These are phyloP conservation scores for Sycophaga agraensis DNA, from an alignment of 1,140 invertebrate genomes.

Conservation along the genomic window DNA sequence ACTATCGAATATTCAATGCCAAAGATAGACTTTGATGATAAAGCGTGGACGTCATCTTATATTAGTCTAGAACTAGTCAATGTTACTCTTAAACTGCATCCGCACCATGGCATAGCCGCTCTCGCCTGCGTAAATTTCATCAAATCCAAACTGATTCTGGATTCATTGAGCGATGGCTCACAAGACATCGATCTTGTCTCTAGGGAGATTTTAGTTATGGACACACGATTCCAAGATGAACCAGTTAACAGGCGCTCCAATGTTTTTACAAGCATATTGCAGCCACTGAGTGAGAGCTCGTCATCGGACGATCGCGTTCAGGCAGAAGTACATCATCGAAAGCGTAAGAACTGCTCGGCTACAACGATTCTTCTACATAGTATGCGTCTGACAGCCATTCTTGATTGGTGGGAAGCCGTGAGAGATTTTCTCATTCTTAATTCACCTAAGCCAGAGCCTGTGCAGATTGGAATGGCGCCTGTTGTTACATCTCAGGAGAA, in stretches of 20 bases:
- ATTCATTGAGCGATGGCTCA: constrained; percentile 82
- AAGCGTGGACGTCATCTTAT: constrained; percentile 74
- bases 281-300: constrained; percentile 64
- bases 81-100: constrained; percentile 75
- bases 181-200: constrained; percentile 93
- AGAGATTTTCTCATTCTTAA: constrained; percentile 74
- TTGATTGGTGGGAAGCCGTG: constrained; percentile 90
- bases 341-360: constrained; percentile 69
- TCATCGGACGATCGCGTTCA: constrained; percentile 66
- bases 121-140: constrained; percentile 91
- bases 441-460: constrained; percentile 45
- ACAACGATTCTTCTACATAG: constrained; percentile 93
- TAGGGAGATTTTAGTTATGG: constrained; percentile 84
- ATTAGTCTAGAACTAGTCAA: constrained; percentile 86
- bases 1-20: constrained; percentile 34
- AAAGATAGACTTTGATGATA: constrained; percentile 29
- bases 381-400: constrained; percentile 90
- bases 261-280: constrained; percentile 87
- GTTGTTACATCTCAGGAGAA: constrained; percentile 20
- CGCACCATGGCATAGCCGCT: constrained; percentile 62
- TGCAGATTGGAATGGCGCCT: constrained; percentile 5
- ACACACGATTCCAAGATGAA: constrained; percentile 73
- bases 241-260: constrained; percentile 75
- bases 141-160: constrained; percentile 81
- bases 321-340: constrained; percentile 78